Base-by-base conservation (phyloP, 1,140 invertebrate species). In the Heliconius hermathena region DNA sequence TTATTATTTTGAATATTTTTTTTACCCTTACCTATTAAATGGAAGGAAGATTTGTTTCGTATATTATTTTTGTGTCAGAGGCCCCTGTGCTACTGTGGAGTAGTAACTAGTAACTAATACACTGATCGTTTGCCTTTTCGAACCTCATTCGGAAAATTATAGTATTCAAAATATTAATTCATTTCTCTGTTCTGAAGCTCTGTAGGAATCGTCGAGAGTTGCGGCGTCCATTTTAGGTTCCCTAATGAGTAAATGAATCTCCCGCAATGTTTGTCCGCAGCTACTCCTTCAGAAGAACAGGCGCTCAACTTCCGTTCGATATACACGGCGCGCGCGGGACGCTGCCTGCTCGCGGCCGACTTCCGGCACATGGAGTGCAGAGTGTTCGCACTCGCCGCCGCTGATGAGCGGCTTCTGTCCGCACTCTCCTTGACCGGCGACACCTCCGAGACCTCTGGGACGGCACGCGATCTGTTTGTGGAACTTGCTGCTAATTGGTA, bases 321-420 rank as follows among this genome's bases (percentile, higher is more conserved):
- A 71, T 95, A 95, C 87, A 81, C 86, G 52, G 81, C 93, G 0
- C 84, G 94, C 5, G 80, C 84, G 8, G 94, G 90, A 0, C 78
- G 82, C 81, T n/a, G 66, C n/a, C 86, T 95, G 60, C 74, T 95
- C 70, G 90, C 93, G 18, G 92, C 94, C 76, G 96, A 96, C 91
- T 96, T 96, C 86, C 89, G 94, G 81, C 96, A 96, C 84, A 95
- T 96, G 75, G 96, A 96, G 86, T 93, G 96, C 57, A 89, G 96
- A 78, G 90, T 96, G 73, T 91, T 96, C 76, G 96, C 96, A 33
- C 95, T 95, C 81, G 87, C 95, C 22, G 93, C 95, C 16, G 87
- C 90, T 81, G 96, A 96, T 85, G 77, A 80, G 20, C 82, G 73
- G 2, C 89, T 96, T 46, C 84, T 94, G 11, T 77, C 77, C 41